Percentiles rank a stretch among this genome's conserved stretches.
These are phyloP conservation scores for Apostichopus parvimensis DNA, from an alignment of 35 echinoderm and acorn worm species.

Conservation along the genomic window DNA sequence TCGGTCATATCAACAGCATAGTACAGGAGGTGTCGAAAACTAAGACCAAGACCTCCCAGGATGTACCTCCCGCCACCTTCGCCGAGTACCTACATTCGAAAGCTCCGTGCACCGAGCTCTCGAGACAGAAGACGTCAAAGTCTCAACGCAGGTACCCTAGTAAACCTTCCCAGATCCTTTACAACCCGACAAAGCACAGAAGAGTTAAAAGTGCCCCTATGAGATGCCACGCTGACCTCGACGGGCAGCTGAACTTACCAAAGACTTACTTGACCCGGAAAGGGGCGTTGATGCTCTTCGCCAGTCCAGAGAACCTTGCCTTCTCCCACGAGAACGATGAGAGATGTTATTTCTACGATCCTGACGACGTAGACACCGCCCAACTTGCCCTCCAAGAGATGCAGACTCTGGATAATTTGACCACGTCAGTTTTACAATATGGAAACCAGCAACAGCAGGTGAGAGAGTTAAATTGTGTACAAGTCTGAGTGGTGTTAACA, in stretches of 20 bases:
- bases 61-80: constrained; percentile 7
- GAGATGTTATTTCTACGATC: constrained; percentile 60
- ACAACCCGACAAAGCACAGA: not conserved
- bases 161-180: constrained; percentile 4
- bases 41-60: not conserved
- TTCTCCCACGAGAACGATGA: constrained; percentile 62
- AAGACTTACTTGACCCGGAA: constrained; percentile 89
- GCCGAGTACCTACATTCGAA: constrained; percentile 24
- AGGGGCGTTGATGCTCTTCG: constrained; percentile 89
- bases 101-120: not conserved
- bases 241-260: constrained; percentile 62
- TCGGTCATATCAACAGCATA: constrained; percentile 48
- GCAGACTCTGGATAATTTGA: constrained; percentile 67
- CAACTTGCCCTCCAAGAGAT: constrained; percentile 46
- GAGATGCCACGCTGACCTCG: not conserved
- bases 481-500: not conserved
- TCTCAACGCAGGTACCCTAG: constrained; percentile 35
- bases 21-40: constrained; percentile 44
- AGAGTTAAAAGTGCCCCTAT: constrained; percentile 60
- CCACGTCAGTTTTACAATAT: constrained; percentile 79
- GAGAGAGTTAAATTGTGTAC: not conserved
- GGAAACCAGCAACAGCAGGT: constrained; percentile 59
- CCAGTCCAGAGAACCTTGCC: constrained; percentile 74
- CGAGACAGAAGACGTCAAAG: constrained; percentile 18
- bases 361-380: constrained; percentile 38